Base-by-base conservation (phyloP, 2,888 invertebrate species). In the Ophion ellenae region DNA sequence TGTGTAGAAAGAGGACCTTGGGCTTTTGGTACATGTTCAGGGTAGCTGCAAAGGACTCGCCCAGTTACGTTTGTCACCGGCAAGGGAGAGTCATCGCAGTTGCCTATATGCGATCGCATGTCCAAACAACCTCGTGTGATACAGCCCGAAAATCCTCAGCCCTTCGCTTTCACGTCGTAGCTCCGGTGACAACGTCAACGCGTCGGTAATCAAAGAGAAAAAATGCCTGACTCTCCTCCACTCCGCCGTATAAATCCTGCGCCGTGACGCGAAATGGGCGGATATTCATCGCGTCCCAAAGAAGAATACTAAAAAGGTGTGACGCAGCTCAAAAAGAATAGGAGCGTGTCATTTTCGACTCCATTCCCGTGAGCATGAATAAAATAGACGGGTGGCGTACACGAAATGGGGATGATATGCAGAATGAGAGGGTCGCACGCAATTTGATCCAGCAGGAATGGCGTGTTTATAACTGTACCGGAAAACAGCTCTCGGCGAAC, bases 141-240 rank as follows among this genome's bases (percentile, higher is more conserved):
- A 75, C 63, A 70, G 17, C 64, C 75, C 74, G 74, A 45, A 77
- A 81, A 69, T 53, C 28, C 69, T 63, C 85, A 32, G 17, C 28
- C 17, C 3, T 17, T n/a, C n/a, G 32, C 17, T 47, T 59, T 47
- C 70, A 67, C 66, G 20, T 47, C 28, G 9, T 61, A 53, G 61
- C 81, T 40, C 77, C 74, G 57, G 32, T 67, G 61, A 40, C 53
- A 63, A 63, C 69, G 63, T 64, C 73, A 40, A 32, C 61, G 47
- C 81, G n/a, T 66, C 69, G 79, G 75, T 75, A 47, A 85, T 85
- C 81, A 85, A 82, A 82, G 81, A 75, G 75, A 85, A 85, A 85
- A 81, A 85, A 82, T 79, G 45, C 75, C 78, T 78, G 24, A 69
- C 73, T 77, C 69, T 63, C 40, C 11, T 71, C 36, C 71, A n/a